Conservation (phyloP, 2,888 invertebrate genomes). For the Imbricaverruca yamaguchii region DNA sequence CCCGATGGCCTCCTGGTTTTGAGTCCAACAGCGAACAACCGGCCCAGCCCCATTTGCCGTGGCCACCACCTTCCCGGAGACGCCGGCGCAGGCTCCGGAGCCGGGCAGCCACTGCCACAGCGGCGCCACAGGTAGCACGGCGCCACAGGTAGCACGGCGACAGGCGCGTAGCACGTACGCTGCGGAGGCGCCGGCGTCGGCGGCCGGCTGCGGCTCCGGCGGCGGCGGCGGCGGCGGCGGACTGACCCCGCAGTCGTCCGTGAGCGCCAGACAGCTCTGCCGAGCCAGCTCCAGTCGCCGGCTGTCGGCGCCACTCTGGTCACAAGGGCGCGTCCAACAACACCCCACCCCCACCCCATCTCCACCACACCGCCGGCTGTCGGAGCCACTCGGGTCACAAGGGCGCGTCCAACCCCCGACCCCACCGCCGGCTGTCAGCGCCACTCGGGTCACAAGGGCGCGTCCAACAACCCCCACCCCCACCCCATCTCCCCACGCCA, state of each 20-base stretch:
- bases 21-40: no score
- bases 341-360: no score
- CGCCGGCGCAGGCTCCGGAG: neutral
- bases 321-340: no score
- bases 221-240: neutral
- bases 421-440: neutral
- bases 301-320: neutral
- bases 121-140: neutral
- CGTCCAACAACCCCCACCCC: no score
- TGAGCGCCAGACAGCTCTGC: neutral
- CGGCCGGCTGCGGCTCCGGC: neutral
- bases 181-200: neutral
- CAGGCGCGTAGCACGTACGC: neutral
- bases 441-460: no score
- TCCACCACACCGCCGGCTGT: no score
- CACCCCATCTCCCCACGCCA: no score
- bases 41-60: neutral
- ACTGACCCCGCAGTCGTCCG: neutral
- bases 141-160: neutral
- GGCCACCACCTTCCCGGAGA: neutral
- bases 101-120: neutral
- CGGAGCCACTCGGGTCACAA: neutral
- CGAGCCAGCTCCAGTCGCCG: slow-evolving; percentile 14
- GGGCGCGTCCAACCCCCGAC: neutral
- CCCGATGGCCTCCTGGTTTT: no score